These are phyloP conservation scores for Syngnathus rostellatus DNA, from an alignment of 2,797 vertebrate species.

Conservation along the genomic window DNA sequence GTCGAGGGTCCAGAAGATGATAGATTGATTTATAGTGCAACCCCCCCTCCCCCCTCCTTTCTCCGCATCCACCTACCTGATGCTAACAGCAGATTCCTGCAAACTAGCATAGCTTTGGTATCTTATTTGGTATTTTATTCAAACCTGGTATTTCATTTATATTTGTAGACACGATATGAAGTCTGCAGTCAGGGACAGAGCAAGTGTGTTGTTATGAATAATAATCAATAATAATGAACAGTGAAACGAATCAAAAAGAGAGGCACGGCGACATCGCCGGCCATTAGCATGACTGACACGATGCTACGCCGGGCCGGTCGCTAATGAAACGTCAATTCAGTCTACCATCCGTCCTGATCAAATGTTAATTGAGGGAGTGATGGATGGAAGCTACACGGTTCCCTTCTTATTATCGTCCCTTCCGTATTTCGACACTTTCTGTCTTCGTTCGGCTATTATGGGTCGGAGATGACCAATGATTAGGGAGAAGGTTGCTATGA, in stretches of 20 bases:
- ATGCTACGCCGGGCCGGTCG: slow-evolving; percentile 30
- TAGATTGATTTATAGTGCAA: slow-evolving; percentile 1
- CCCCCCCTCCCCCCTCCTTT: not conserved
- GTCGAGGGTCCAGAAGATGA: slow-evolving; percentile 8
- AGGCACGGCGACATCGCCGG: slow-evolving; percentile 16
- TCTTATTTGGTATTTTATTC: too few species aligned
- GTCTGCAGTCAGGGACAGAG: not conserved
- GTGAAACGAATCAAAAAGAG: slow-evolving; percentile 20
- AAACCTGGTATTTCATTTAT: too few species aligned
- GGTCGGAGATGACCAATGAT: too few species aligned
- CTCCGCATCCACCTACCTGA: not conserved
- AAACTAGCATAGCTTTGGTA: not conserved
- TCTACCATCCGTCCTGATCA: slow-evolving; percentile 49
- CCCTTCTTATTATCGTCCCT: not conserved
- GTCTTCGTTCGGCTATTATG: too few species aligned
- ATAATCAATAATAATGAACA: too few species aligned
- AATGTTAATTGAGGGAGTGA: slow-evolving; percentile 53
- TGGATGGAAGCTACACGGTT: not conserved
- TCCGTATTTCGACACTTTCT: too few species aligned
- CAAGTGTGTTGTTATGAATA: not conserved
- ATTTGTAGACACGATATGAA: not conserved
- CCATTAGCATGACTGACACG: slow-evolving; percentile 51
- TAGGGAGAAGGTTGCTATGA: too few species aligned
- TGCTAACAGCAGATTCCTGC: not conserved
- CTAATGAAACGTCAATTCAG: slow-evolving; percentile 61